phyloP scores from a whole-genome alignment of 2,113 vertebrate species.

The Muscicapa adusta region DNA sequence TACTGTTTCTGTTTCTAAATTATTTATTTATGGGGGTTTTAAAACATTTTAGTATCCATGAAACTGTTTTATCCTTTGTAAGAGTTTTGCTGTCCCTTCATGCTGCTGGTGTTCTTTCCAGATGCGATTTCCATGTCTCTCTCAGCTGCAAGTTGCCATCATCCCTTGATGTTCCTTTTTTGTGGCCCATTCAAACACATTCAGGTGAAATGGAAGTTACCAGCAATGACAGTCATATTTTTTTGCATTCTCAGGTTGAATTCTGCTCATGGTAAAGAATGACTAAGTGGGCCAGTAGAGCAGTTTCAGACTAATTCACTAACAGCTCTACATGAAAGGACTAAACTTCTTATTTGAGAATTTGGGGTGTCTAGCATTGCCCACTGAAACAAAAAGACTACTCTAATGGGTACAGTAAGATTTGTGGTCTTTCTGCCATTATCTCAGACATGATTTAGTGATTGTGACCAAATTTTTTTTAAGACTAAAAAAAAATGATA shows the following conservation, averaged over 20 bases:
- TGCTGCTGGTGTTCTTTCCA: background rate
- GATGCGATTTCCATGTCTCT: background rate
- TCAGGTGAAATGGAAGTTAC: background rate
- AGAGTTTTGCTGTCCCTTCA: background rate
- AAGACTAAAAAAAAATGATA: background rate
- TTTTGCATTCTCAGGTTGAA: background rate
- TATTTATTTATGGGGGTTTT: background rate
- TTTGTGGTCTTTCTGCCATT: background rate
- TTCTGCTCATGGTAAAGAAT: background rate
- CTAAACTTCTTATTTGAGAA: background rate
- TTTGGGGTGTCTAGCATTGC: background rate
- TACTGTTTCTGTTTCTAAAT: background rate
- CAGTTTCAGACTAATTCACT: background rate
- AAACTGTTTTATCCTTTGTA: background rate
- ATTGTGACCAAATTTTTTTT: background rate
- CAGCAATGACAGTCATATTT: background rate
- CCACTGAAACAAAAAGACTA: background rate
- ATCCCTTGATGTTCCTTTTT: background rate
- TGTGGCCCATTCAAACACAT: background rate
- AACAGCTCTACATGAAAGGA: background rate
- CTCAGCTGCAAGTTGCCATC: background rate
- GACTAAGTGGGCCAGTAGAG: background rate
- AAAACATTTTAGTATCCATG: background rate
- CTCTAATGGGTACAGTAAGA: background rate
- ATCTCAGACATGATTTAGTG: background rate